Percentiles rank a stretch among this genome's conserved stretches.
These are phyloP conservation scores for Neoitamus cyanurus DNA, from an alignment of 2,888 invertebrate species.

Conservation along the genomic window DNA sequence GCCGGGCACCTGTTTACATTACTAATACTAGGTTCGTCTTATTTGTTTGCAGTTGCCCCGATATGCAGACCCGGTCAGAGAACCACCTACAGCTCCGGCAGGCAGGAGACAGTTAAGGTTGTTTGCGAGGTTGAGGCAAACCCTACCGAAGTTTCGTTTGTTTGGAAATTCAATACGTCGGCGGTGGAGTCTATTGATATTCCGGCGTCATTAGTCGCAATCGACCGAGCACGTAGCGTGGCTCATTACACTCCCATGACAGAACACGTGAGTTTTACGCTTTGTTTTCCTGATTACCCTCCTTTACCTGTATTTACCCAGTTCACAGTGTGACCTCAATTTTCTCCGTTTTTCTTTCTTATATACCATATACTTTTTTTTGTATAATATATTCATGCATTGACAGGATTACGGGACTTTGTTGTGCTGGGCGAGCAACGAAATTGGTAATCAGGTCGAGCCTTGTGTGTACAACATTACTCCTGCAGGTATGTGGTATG, in stretches of 20 bases:
- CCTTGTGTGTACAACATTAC: slow-evolving; percentile 80
- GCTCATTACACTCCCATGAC: slow-evolving; percentile 79
- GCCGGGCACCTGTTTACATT: not conserved
- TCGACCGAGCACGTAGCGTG: slow-evolving; percentile 73
- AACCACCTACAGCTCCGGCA: slow-evolving; percentile 77
- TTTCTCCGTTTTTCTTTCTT: not conserved
- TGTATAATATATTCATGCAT: slow-evolving; percentile 18
- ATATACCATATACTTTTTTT: not conserved
- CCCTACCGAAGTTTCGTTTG: slow-evolving; percentile 75
- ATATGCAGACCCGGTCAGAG: slow-evolving; percentile 77
- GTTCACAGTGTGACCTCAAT: not conserved
- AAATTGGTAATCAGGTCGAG: slow-evolving; percentile 76
- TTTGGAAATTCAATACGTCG: slow-evolving; percentile 83
- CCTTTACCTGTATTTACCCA: not conserved
- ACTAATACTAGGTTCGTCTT: not conserved
- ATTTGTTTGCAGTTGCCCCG: slow-evolving; percentile 72
- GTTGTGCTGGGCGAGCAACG: slow-evolving; percentile 79
- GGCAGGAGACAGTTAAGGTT: slow-evolving; percentile 75
- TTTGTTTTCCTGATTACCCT: not conserved
- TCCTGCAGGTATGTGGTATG: slow-evolving; percentile 73
- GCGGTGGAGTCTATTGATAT: slow-evolving; percentile 75
- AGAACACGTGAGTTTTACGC: slow-evolving; percentile 67
- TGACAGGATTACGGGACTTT: slow-evolving; percentile 76
- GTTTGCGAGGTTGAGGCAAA: slow-evolving; percentile 81
- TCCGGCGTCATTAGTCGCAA: slow-evolving; percentile 71